A percentile compares a stretch with the other conserved stretches of the same genome.
Conservation (phyloP, 2,888 invertebrate genomes). For the Cataglyphis altisquamis region DNA sequence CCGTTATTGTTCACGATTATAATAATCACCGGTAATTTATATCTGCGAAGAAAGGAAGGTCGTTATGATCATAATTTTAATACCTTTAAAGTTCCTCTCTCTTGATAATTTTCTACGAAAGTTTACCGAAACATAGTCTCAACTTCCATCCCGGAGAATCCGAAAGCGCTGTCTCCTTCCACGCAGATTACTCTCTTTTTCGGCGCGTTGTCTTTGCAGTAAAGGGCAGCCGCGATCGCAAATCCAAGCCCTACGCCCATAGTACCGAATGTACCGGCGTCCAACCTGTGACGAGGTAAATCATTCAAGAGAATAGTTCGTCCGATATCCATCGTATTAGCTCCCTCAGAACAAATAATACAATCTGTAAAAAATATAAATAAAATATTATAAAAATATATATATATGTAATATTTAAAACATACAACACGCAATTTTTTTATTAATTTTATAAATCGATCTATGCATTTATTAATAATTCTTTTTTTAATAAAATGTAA, state of each 20-base stretch:
- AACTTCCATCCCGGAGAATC: slow-evolving; percentile 99
- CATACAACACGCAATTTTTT: neutral
- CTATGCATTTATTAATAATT: neutral
- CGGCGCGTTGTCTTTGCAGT: slow-evolving; percentile 93
- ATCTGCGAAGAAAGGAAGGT: slow-evolving; percentile 87
- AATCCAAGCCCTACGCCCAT: slow-evolving; percentile 98
- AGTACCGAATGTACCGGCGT: slow-evolving; percentile 98
- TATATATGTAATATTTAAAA: neutral
- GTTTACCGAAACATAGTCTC: slow-evolving; percentile 95
- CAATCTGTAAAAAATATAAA: slow-evolving; percentile 88
- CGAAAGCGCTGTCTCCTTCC: slow-evolving; percentile 99
- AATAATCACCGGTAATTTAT: slow-evolving; percentile 95
- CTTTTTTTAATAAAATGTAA: neutral
- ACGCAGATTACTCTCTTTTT: slow-evolving; percentile 95
- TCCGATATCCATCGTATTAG: slow-evolving; percentile 99
- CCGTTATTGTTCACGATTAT: slow-evolving; percentile 98
- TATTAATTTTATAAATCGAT: neutral
- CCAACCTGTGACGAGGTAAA: slow-evolving; percentile 94
- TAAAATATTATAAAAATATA: neutral
- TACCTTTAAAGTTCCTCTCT: neutral
- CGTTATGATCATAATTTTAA: neutral
- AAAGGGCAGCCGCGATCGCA: slow-evolving; percentile 96
- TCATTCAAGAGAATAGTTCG: slow-evolving; percentile 95
- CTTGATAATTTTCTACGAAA: neutral
- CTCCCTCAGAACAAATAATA: slow-evolving; percentile 98